These are phyloP conservation scores for Irena cyanogastra DNA, from an alignment of 2,113 vertebrate genomes.

Conservation along the genomic window DNA sequence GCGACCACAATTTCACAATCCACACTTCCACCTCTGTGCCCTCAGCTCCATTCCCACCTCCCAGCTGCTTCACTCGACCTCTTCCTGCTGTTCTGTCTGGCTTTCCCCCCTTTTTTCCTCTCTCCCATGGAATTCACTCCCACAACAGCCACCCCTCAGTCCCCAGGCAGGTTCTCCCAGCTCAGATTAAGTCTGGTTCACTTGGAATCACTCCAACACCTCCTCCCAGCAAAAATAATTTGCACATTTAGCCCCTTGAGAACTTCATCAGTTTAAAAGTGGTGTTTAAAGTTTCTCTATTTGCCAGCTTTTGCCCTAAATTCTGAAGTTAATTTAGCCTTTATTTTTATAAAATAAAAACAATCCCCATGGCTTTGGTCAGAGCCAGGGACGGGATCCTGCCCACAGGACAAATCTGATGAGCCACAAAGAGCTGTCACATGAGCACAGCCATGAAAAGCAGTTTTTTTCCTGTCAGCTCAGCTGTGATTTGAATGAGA, in stretches of 20 bases:
- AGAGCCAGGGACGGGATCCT: background rate
- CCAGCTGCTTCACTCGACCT: background rate
- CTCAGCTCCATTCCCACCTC: background rate
- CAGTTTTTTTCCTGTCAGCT: background rate
- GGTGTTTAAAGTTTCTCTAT: background rate
- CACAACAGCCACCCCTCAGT: background rate
- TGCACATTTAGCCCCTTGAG: background rate
- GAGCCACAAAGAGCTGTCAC: background rate
- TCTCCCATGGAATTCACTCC: background rate
- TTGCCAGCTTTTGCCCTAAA: background rate
- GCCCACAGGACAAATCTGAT: background rate
- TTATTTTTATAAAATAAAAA: background rate
- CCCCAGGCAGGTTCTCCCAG: background rate
- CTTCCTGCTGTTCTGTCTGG: background rate
- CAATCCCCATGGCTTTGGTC: background rate
- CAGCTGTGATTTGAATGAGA: background rate
- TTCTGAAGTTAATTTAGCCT: background rate
- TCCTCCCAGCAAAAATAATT: background rate
- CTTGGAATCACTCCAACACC: background rate
- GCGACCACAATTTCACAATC: background rate
- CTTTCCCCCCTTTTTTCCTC: background rate
- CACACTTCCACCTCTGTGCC: background rate
- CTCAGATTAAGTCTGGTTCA: background rate
- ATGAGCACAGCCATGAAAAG: background rate
- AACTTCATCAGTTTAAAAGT: background rate